Percentiles rank a stretch among this genome's conserved stretches.
phyloP scores from a whole-genome alignment of 2,113 vertebrate species.

The Heptranchias perlo region DNA sequence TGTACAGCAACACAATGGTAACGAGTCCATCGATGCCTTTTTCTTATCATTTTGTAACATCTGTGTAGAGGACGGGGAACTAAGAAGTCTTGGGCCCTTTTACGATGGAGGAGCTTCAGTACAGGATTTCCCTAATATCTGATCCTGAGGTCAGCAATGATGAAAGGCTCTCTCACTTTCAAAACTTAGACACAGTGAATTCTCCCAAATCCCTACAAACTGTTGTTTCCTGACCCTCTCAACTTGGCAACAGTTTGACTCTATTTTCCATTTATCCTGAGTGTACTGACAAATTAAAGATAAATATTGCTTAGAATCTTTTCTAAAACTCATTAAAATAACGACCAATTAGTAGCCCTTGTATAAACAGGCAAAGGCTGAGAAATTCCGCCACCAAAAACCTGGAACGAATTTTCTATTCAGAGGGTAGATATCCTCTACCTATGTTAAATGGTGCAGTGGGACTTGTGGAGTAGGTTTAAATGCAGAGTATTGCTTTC shows the following conservation, averaged over 20 bases:
- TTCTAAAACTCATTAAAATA: background rate
- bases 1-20: too few relatives aligned
- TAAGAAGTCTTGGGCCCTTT: too few relatives aligned
- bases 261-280: background rate
- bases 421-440: too few relatives aligned
- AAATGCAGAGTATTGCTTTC: background rate
- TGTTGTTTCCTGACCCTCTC: background rate
- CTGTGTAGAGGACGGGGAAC: too few relatives aligned
- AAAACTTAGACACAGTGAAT: too few relatives aligned
- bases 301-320: background rate
- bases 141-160: too few relatives aligned
- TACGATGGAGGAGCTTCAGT: too few relatives aligned
- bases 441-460: background rate
- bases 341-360: background rate
- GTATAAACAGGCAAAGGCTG: background rate
- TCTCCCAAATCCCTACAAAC: background rate
- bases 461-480: background rate
- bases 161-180: too few relatives aligned
- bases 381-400: background rate
- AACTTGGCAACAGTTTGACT: background rate
- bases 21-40: too few relatives aligned
- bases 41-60: too few relatives aligned
- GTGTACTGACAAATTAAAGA: background rate
- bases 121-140: too few relatives aligned
- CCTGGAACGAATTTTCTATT: background rate